phyloP scores from a whole-genome alignment of 1,140 invertebrate genomes.

The Bactericera cockerelli region DNA sequence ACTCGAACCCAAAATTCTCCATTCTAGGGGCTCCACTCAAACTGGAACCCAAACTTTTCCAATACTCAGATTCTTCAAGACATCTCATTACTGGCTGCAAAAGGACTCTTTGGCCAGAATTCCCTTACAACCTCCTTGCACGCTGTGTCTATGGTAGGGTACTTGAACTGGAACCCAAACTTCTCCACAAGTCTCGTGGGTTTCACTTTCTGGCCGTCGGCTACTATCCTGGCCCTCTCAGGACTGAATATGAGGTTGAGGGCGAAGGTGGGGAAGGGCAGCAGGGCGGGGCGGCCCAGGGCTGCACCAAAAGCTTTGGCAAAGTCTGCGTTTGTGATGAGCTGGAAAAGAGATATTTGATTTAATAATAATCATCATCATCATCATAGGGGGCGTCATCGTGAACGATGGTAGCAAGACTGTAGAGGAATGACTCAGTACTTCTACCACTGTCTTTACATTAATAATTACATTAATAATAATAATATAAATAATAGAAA shows the following conservation, averaged over 20 bases:
- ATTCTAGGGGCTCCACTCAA: no score
- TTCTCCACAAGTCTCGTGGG: constrained; percentile 54
- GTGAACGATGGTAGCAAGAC: no score
- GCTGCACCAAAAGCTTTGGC: constrained; percentile 63
- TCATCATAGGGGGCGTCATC: no score
- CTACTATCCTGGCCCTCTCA: constrained; percentile 71
- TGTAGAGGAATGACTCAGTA: no score
- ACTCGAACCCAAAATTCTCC: constrained; percentile 27
- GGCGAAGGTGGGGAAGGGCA: constrained; percentile 57
- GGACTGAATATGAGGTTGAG: constrained; percentile 56
- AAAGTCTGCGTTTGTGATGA: constrained; percentile 72
- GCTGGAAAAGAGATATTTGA: no score
- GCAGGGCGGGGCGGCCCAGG: constrained; percentile 55
- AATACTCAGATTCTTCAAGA: no score
- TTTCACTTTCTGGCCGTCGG: constrained; percentile 73
- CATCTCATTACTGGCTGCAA: background rate
- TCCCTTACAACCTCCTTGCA: background rate
- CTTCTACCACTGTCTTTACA: no score
- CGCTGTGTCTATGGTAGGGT: constrained; percentile 14
- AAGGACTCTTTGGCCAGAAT: background rate
- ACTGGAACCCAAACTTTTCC: no score
- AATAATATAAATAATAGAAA: no score
- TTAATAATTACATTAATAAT: no score
- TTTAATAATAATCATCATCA: no score
- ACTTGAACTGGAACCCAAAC: constrained; percentile 11